Conservation (phyloP, 2,797 vertebrate species). For the Premnoplex brunnescens region DNA sequence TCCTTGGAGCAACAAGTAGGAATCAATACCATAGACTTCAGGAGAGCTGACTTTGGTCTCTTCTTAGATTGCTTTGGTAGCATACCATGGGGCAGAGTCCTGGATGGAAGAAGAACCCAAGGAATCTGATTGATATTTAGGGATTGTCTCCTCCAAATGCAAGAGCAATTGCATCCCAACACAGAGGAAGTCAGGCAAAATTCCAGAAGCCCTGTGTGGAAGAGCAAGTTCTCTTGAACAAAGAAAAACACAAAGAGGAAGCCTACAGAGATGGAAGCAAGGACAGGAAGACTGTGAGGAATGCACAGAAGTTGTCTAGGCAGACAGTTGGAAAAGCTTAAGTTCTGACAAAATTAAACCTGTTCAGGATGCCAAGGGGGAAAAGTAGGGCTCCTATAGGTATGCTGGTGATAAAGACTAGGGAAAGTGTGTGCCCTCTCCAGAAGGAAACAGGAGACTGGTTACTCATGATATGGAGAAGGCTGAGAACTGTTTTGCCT, state of each 20-base stretch:
- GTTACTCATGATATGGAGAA: neutral
- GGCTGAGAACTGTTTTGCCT: neutral
- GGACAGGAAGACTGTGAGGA: neutral
- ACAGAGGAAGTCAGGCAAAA: neutral
- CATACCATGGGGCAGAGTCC: neutral
- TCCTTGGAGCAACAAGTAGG: neutral
- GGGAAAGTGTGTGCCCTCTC: neutral
- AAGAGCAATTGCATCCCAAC: neutral
- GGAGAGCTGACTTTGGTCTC: neutral
- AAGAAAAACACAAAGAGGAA: neutral
- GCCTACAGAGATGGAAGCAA: neutral
- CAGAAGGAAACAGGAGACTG: neutral
- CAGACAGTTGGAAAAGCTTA: neutral
- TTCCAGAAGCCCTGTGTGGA: no score
- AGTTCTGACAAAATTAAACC: neutral
- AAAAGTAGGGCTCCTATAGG: neutral
- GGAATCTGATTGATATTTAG: neutral
- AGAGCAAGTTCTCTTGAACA: neutral
- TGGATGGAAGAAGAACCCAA: neutral
- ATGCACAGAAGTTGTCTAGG: neutral
- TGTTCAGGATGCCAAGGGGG: neutral
- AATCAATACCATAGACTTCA: neutral
- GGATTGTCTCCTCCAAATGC: neutral
- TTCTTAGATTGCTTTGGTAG: neutral
- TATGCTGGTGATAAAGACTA: fast-evolving